Evolutionary conservation across 2,113 vertebrate species (phyloP), one percentile per base, ranked within the genome.

Genomic region (Tauraco erythrolophus): DNA sequence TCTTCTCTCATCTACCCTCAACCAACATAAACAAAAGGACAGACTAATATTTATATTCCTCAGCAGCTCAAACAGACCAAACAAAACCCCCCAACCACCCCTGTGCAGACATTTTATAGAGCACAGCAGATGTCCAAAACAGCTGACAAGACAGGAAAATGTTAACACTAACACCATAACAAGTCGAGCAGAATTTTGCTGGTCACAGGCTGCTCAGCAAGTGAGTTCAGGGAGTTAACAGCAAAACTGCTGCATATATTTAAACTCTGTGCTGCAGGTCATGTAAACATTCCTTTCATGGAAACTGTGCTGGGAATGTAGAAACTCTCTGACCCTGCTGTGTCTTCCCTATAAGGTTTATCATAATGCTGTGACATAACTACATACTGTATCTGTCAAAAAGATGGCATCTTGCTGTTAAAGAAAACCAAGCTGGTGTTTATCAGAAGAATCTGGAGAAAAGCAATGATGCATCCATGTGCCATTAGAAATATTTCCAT

Each of bases 211-310:
- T 91, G 84, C 97, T 96, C 96, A 28, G 70, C 96, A 86, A 96
- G 95, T 3, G 33, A 98, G 97, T 98, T 98, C 98, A 98, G 94
- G 78, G 97, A 98, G 97, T 98, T 98, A 98, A 97, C 97, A 97
- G 90, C 96, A 97, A 97, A 98, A 97, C 90, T 85, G 95, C 95
- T 96, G 97, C 97, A 97, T 98, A 94, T 96, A 96, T 98, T 98
- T 98, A 98, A 98, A 98, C 98, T 97, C 97, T 97, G 95, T 0
- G 54, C 94, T 89, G 78, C 18, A 17, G 97, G 98, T 98, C 97
- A 96, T 97, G 97, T 98, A 98, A 98, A 98, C 97, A 98, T 97
- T 98, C 96, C 96, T 96, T 96, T 95, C 97, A 97, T 94, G 92
- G 96, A 98, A 97, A 97, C 96, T 97, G 87, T 94, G 85, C 92